Conservation (phyloP, 2,113 vertebrate genomes). For the Pelusios castaneus region DNA sequence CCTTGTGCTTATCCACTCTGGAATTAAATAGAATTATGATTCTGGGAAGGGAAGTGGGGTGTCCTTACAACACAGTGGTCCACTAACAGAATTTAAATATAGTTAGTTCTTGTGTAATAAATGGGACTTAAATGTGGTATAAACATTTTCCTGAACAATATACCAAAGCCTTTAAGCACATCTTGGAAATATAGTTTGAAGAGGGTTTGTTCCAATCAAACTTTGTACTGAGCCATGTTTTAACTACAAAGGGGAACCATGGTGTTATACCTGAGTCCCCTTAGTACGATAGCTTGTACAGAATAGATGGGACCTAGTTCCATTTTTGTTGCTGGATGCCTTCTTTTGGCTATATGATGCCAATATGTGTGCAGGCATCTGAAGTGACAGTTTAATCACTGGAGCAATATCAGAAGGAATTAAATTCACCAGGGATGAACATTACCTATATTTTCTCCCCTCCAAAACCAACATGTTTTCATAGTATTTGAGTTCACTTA, state of each 20-base stretch:
- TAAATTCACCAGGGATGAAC: background rate
- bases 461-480: background rate
- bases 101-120: background rate
- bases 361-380: background rate
- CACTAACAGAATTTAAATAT: background rate
- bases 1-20: background rate
- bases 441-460: background rate
- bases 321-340: background rate
- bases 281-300: background rate
- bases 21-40: background rate
- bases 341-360: background rate
- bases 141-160: background rate
- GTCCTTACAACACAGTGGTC: background rate
- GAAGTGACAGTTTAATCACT: background rate
- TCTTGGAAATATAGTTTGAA: background rate
- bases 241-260: background rate
- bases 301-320: background rate
- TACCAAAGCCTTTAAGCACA: background rate
- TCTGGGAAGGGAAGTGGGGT: no score
- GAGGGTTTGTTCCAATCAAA: background rate
- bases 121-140: background rate
- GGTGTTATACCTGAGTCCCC: background rate
- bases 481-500: background rate
- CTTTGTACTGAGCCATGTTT: background rate
- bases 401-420: background rate